These are phyloP conservation scores for Odontomachus brunneus DNA, from an alignment of 1,140 invertebrate genomes.

Conservation along the genomic window DNA sequence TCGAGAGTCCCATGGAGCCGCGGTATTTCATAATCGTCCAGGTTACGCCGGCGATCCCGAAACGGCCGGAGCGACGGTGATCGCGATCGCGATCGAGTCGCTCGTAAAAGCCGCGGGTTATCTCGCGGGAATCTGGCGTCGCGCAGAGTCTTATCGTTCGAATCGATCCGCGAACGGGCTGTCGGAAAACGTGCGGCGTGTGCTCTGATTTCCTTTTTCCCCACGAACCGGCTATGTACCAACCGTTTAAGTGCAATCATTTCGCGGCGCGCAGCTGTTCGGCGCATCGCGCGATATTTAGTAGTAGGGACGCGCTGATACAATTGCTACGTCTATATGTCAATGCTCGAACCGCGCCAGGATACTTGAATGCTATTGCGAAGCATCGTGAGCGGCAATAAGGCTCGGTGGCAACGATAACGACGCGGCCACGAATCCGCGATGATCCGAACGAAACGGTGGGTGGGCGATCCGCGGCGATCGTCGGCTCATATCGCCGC, in stretches of 20 bases:
- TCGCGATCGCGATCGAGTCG: constrained; percentile 11
- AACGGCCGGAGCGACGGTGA: background rate
- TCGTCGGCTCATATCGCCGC: constrained; percentile 56
- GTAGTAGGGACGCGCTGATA: no score
- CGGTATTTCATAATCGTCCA: constrained; percentile 42
- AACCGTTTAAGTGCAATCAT: no score
- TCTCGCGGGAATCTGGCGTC: background rate
- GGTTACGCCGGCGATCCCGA: constrained; percentile 10
- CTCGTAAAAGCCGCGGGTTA: constrained; percentile 1
- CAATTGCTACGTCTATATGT: no score
- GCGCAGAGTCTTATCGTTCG: background rate
- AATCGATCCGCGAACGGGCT: background rate
- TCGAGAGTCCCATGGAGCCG: background rate
- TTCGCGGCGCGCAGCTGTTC: no score
- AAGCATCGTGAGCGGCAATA: constrained; percentile 26
- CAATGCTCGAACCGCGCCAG: no score
- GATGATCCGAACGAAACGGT: constrained; percentile 48
- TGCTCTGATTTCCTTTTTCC: background rate
- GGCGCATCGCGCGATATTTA: no score
- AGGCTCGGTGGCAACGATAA: constrained; percentile 49
- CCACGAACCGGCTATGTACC: no score
- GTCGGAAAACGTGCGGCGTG: background rate
- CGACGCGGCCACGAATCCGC: constrained; percentile 38
- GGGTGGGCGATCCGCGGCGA: constrained; percentile 26
- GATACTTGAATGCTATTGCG: constrained; percentile 11